Base-by-base conservation (phyloP, 2,113 vertebrate genomes). In the human region DNA sequence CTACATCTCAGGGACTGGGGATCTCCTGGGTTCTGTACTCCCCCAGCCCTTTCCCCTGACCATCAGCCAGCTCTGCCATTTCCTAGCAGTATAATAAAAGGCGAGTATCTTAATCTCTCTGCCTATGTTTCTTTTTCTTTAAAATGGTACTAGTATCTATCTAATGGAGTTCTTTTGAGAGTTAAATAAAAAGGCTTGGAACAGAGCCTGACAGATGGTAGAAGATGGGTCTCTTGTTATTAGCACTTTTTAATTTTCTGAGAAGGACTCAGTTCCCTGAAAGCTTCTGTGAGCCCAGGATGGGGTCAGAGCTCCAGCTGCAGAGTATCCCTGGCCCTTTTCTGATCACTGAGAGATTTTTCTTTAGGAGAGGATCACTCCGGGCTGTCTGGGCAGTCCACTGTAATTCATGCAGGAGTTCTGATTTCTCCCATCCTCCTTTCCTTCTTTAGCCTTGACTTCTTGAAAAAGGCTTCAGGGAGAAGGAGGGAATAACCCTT, bases 1-100 rank as follows among this genome's bases (percentile, higher is more conserved):
- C 6, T 1, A 0, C 9, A 2, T 14, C 50, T 6, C 50, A 0
- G 55, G 76, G 59, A 2, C 6, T 4, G 35, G 35, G 85, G 43
- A 23, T n/a, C 76, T 20, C 40, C 30, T 22, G 40, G n/a, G 45
- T 17, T 25, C 76, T 16, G 43, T 7, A 0, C 17, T 14, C 9
- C 3, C n/a, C 40, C 32, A 4, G 0, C 32, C 30, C 23, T 13
- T n/a, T 27, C 35, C 25, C 64, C 38, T 27, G 13, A 23, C 23
- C 75, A 0, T 52, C 38, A 4, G 45, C 40, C 68, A 0, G 43
- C 52, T 12, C 45, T 64, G 40, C 61, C 8, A 10, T 81, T 25
- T 35, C 73, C 40, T 12, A 3, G 52, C 43, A 0, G 12, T 27
- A 0, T 25, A 16, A 3, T 35, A 3, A 9, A 35, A 43, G 70